Base-by-base conservation (phyloP, 2,888 invertebrate genomes). In the Hyposoter dolosus region DNA sequence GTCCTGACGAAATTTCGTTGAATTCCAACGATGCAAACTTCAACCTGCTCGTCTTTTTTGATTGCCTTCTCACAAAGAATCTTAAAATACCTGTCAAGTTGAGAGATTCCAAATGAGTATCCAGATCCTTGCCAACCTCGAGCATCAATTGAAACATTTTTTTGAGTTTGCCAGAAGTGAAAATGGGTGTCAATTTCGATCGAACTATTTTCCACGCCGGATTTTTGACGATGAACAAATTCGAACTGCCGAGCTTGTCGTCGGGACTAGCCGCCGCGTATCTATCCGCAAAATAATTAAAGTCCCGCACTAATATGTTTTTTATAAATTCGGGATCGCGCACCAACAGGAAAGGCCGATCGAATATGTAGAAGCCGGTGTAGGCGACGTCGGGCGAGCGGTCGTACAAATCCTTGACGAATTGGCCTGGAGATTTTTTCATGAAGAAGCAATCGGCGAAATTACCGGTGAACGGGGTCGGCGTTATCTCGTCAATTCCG, bases 281-380 rank as follows among this genome's bases (percentile, higher is more conserved):
- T 80, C 94, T 93, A 84, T 95, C 93, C 0, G 91, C 84, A 86
- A 95, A 95, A 15, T 91, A 91, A 85, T 93, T 92, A 65, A 95
- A 95, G 81, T 95, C 95, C 71, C 94, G 95, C 3, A 95, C 93
- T 28, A 95, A 80, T 1, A 95, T 87, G 0, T 93, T 91, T 87
- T 95, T 95, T 0, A 95, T 88, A 2, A 95, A 82, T n/a, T 94
- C 94, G 0, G 94, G 94, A 66, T 95, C 95, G 1, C 94, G 93
- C 15, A 94, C 87, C 3, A 95, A 28, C n/a, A 95, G 76, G 0
- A 90, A 92, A 0, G 95, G 95, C n/a, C 93, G 93, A 87, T 95
- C 93, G 23, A 95, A 90, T 1, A 94, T 82, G 45, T 91, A 92
- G 90, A 88, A 95, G 86, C 89, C 95, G 92, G 87, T 92, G 91